Conservation (phyloP, 2,888 invertebrate genomes). For the Drosophila barbarae region DNA sequence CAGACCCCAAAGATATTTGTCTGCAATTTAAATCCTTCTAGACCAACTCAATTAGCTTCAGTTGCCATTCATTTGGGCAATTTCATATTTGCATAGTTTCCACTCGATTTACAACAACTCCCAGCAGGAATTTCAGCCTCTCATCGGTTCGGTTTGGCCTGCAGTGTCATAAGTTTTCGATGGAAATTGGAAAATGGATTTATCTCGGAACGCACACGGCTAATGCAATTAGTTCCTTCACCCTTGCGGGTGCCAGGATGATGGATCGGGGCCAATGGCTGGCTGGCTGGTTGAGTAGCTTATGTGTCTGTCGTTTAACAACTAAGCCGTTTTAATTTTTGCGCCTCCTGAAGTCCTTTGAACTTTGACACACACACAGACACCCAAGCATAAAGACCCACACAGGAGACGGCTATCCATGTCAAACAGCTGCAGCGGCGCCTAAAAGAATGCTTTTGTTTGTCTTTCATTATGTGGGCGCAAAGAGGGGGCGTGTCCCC, state of each 20-base stretch:
- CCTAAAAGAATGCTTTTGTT: constrained; percentile 64
- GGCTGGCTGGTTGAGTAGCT: constrained; percentile 4
- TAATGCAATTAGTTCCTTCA: constrained; percentile 30
- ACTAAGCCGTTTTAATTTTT: constrained; percentile 57
- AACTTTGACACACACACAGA: constrained; percentile 53
- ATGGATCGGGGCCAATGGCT: constrained; percentile 13
- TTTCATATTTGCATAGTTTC: constrained; percentile 11
- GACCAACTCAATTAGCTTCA: constrained; percentile 17
- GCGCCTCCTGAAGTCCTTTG: constrained; percentile 57
- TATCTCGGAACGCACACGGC: constrained; percentile 28
- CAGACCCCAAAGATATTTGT: constrained; percentile 11
- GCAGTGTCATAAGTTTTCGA: constrained; percentile 34
- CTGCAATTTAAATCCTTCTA: constrained; percentile 19
- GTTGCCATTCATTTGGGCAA: constrained; percentile 25
- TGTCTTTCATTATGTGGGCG: constrained; percentile 63
- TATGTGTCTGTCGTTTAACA: constrained; percentile 10
- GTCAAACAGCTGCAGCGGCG: constrained; percentile 43
- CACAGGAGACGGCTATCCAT: constrained; percentile 16
- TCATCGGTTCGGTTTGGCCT: not conserved
- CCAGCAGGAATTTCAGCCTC: not conserved
- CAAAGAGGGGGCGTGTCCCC: constrained; percentile 15
- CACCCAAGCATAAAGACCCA: constrained; percentile 1
- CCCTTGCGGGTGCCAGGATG: constrained; percentile 19
- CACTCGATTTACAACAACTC: constrained; percentile 12
- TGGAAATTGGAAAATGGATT: constrained; percentile 29